Percentiles rank a stretch among this genome's conserved stretches.
phyloP scores from a whole-genome alignment of 2,888 invertebrate species.

The Monopis laevigella region DNA sequence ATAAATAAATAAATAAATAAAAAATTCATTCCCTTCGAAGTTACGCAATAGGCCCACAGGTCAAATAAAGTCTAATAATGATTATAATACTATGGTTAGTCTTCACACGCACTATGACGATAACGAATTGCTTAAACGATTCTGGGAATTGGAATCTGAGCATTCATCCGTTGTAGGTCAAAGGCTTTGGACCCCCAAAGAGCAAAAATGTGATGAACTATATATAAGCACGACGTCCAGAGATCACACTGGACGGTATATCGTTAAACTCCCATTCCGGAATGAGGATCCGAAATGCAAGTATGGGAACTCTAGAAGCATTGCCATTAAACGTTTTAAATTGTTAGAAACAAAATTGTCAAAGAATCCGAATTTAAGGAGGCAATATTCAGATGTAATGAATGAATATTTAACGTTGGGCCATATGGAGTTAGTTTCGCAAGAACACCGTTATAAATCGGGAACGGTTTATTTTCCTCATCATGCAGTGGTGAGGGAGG shows the following conservation, averaged over 20 bases:
- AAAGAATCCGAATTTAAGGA: constrained; percentile 16
- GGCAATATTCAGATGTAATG: constrained; percentile 19
- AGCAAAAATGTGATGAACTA: constrained; percentile 15
- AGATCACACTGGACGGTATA: constrained; percentile 16
- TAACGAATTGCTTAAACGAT: constrained; percentile 15
- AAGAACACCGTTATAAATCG: constrained; percentile 1
- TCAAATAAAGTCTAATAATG: neutral
- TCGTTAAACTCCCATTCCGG: constrained; percentile 17
- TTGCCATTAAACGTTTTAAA: constrained; percentile 14
- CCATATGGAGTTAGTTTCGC: constrained; percentile 20
- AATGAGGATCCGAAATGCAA: constrained; percentile 12
- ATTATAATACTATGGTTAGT: neutral
- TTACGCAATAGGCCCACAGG: too few relatives aligned
- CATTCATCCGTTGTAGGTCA: neutral
- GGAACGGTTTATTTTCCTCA: constrained; percentile 24
- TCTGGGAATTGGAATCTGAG: constrained; percentile 19
- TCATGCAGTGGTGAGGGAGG: constrained; percentile 23
- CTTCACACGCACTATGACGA: neutral
- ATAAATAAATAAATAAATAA: too few relatives aligned
- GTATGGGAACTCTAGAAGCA: constrained; percentile 14
- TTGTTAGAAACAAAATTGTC: constrained; percentile 15
- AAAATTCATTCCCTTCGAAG: too few relatives aligned
- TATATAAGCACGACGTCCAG: constrained; percentile 13
- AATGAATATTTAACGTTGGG: constrained; percentile 20
- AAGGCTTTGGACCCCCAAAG: constrained; percentile 15